These are phyloP conservation scores for Stegastes partitus DNA, from an alignment of 2,113 vertebrate genomes.

Conservation along the genomic window DNA sequence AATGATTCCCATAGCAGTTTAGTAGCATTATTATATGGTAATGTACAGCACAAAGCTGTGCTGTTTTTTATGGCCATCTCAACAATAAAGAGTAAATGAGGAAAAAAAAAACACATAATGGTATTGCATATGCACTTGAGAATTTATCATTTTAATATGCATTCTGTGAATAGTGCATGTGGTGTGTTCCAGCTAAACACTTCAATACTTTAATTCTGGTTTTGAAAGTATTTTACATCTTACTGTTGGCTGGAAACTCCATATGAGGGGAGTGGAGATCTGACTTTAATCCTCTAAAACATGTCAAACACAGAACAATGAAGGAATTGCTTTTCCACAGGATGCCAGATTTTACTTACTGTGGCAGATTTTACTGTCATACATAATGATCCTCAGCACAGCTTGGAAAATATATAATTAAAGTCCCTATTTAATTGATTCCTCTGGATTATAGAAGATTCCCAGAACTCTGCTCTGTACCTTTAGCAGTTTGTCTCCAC, in stretches of 20 bases:
- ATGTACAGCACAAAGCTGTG: conserved; percentile 39
- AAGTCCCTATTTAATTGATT: conserved; percentile 35
- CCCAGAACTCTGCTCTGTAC: conserved; percentile 21
- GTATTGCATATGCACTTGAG: conserved; percentile 8
- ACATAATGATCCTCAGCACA: conserved; percentile 2
- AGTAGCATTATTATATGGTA: conserved; percentile 50
- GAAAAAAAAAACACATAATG: conserved; percentile 6
- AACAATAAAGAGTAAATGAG: conserved; percentile 14
- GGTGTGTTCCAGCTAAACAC: conserved; percentile 2
- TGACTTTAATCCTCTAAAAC: neutral
- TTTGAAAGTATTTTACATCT: neutral
- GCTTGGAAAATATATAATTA: conserved; percentile 31
- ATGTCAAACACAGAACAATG: neutral
- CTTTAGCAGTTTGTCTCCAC: conserved; percentile 43
- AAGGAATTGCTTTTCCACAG: neutral
- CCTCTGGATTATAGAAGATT: conserved; percentile 17
- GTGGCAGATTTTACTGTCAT: neutral
- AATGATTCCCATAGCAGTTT: conserved; percentile 49
- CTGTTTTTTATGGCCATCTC: conserved; percentile 18
- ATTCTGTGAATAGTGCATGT: conserved; percentile 14
- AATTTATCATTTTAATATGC: conserved; percentile 30
- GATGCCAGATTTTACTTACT: neutral
- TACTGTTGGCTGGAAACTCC: neutral
- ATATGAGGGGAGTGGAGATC: neutral
- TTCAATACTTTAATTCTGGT: neutral